A percentile compares a stretch with the other conserved stretches of the same genome.
Conservation (phyloP, 1,140 invertebrate species). For the Papilio machaon region DNA sequence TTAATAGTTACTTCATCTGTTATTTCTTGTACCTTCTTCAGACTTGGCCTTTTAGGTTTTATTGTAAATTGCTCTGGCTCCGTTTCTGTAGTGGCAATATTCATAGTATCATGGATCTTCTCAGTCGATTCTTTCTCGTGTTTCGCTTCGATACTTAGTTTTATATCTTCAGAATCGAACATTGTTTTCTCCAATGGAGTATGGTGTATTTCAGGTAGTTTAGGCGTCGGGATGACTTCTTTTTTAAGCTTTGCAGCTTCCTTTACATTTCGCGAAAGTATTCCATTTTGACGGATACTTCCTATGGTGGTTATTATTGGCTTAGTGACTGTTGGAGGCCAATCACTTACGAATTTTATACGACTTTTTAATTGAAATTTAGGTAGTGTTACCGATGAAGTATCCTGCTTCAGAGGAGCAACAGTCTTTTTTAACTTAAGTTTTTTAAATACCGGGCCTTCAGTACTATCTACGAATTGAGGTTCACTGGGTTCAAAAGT, state of each 20-base stretch:
- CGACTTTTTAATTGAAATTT: constrained; percentile 86
- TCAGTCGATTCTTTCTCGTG: constrained; percentile 39
- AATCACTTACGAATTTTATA: constrained; percentile 83
- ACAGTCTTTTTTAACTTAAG: constrained; percentile 85
- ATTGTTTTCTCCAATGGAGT: constrained; percentile 76
- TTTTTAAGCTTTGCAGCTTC: constrained; percentile 86
- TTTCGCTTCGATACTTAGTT: constrained; percentile 56
- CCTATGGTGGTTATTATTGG: constrained; percentile 81
- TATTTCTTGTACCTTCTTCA: constrained; percentile 85
- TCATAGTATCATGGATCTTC: constrained; percentile 26
- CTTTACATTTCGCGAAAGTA: constrained; percentile 86
- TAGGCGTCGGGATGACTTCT: constrained; percentile 68
- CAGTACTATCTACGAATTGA: constrained; percentile 69
- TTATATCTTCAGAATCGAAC: constrained; percentile 74
- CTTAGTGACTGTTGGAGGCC: constrained; percentile 82
- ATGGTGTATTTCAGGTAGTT: constrained; percentile 77
- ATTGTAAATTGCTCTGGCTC: constrained; percentile 83
- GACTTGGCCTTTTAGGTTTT: constrained; percentile 76
- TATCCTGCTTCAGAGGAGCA: constrained; percentile 79
- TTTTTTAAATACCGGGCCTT: constrained; percentile 83
- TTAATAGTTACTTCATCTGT: constrained; percentile 88
- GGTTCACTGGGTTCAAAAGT: constrained; percentile 64
- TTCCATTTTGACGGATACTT: constrained; percentile 83
- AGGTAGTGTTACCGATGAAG: constrained; percentile 80
- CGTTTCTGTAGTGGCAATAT: constrained; percentile 51